Evolutionary conservation across 2,113 vertebrate genomes (phyloP), one percentile per base, ranked within the genome.

Genomic region (Furnarius figulus): DNA sequence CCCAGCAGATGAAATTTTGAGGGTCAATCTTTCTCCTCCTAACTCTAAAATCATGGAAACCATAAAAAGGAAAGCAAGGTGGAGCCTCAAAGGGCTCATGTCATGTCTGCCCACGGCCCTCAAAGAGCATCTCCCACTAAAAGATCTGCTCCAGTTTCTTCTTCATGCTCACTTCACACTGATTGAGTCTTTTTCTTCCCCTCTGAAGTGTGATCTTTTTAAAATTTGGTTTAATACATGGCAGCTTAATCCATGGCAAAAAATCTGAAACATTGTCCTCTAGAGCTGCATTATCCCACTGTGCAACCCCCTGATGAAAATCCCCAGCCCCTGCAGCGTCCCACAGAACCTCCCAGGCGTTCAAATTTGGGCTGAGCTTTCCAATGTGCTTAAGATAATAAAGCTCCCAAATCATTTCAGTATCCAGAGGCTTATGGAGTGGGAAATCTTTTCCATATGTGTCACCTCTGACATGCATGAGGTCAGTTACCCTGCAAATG

Each of bases 81-180:
- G 12, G 16, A 66, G 25, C 8, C 67, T 66, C 17, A 6, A 19
- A 18, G 58, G 62, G 49, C 22, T 47, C 23, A 0, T 18, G 30
- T 14, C 4, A 1, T 37, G 33, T 9, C 40, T 49, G 56, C 67
- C 5, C 28, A 10, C 3, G 9, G 31, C 27, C 18, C 0, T 1
- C 10, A 9, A 25, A 44, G 33, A 22, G 33, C 9, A 72, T 4
- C 40, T 16, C 39, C 35, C 52, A 61, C 40, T 33, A 1, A 16
- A 79, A 56, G 6, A 14, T 31, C 17, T 37, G 19, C 30, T 77
- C 28, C 20, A 8, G 18, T 8, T 42, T 47, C 50, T 46, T 33
- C 46, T 42, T 55, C 35, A 42, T 8, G 3, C 67, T 8, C 47
- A 10, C 9, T 8, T 47, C 47, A 70, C 17, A 19, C 0, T 8